Conservation (phyloP, 1,140 invertebrate species). For the Varroa destructor region DNA sequence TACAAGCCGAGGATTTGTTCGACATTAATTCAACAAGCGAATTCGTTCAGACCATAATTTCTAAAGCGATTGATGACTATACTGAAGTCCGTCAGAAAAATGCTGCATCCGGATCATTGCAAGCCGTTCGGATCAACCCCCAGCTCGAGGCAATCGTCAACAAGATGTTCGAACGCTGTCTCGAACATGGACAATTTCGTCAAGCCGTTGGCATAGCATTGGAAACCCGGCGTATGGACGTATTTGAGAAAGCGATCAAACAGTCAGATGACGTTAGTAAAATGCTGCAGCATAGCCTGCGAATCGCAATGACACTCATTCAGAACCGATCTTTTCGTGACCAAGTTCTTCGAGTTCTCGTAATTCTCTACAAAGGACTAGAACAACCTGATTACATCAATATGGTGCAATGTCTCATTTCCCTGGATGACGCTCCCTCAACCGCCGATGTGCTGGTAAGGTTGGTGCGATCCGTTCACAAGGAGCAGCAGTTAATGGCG, state of each 20-base stretch:
- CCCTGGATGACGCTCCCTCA: conserved; percentile 76
- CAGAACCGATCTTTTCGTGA: conserved; percentile 84
- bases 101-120: conserved; percentile 45
- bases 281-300: conserved; percentile 86
- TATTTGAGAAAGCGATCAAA: conserved; percentile 78
- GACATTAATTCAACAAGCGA: conserved; percentile 82
- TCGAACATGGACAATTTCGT: conserved; percentile 81
- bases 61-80: conserved; percentile 89
- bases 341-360: conserved; percentile 70
- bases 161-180: conserved; percentile 86
- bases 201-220: conserved; percentile 85
- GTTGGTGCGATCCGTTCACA: conserved; percentile 42
- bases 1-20: conserved; percentile 81
- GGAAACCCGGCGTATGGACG: conserved; percentile 89
- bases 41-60: conserved; percentile 91
- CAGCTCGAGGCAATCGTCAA: conserved; percentile 86
- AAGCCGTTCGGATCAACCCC: conserved; percentile 58
- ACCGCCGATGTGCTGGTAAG: conserved; percentile 81
- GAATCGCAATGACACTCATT: conserved; percentile 86
- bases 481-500: conserved; percentile 66
- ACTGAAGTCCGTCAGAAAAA: conserved; percentile 63
- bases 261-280: conserved; percentile 74
- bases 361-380: conserved; percentile 70
- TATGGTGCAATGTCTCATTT: conserved; percentile 91
- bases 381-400: conserved; percentile 83